Evolutionary conservation across 2,888 invertebrate species (phyloP).

Genomic region (Labia minor): DNA sequence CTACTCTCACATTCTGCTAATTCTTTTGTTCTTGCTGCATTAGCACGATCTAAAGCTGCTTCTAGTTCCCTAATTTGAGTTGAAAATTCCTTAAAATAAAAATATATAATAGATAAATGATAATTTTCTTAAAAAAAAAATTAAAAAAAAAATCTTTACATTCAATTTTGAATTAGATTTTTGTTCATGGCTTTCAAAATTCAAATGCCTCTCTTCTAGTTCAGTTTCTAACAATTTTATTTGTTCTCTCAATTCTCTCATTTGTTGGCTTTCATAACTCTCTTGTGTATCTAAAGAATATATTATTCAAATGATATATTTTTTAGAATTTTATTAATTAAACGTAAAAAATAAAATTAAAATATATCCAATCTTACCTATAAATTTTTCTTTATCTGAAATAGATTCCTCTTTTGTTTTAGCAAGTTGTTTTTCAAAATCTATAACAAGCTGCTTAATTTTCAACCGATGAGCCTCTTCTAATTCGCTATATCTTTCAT

Average conservation of each 20-base stretch:
- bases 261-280: slow-evolving; percentile 20
- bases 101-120: not conserved
- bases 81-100: slow-evolving; percentile 24
- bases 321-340: too few species aligned
- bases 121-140: not conserved
- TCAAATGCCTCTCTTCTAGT: slow-evolving; percentile 23
- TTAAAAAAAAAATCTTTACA: not conserved
- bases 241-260: slow-evolving; percentile 20
- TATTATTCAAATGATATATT: not conserved
- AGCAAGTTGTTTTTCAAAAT: slow-evolving; percentile 23
- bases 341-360: too few species aligned
- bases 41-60: not conserved
- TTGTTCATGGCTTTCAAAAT: slow-evolving; percentile 19
- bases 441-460: slow-evolving; percentile 21
- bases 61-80: not conserved
- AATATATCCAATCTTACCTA: not conserved
- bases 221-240: slow-evolving; percentile 21
- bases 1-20: not conserved
- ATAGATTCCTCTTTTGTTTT: slow-evolving; percentile 24
- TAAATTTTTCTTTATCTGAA: slow-evolving; percentile 17
- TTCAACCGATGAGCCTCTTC: slow-evolving; percentile 19
- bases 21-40: not conserved
- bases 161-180: slow-evolving; percentile 18
- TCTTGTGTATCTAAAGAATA: slow-evolving; percentile 14
- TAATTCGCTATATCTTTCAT: slow-evolving; percentile 19